These are phyloP conservation scores for Oreocharis arfaki DNA, from an alignment of 2,113 vertebrate species.

Conservation along the genomic window DNA sequence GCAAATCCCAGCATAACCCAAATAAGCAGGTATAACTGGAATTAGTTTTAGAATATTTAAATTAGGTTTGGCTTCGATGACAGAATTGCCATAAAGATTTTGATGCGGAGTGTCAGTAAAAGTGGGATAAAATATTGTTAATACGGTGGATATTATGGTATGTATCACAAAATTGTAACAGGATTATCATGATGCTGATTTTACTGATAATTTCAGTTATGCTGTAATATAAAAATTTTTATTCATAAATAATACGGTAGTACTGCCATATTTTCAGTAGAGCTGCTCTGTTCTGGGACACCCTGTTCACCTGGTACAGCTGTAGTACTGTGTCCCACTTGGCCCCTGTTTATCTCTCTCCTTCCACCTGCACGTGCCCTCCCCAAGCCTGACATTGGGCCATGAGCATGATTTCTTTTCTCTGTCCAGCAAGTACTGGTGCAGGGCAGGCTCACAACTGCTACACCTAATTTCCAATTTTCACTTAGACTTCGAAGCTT, in stretches of 20 bases:
- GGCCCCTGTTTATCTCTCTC: neutral
- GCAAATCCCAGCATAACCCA: neutral
- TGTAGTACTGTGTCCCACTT: neutral
- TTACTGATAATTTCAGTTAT: neutral
- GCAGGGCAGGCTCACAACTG: neutral
- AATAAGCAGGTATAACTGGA: neutral
- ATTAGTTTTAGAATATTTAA: neutral
- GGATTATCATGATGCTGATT: neutral
- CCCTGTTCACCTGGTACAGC: neutral
- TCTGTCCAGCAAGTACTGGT: neutral
- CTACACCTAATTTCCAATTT: neutral
- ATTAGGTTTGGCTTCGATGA: neutral
- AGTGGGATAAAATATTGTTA: neutral
- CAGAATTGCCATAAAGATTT: neutral
- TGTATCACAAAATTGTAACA: neutral
- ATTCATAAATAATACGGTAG: neutral
- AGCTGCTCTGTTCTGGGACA: neutral
- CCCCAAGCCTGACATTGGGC: neutral
- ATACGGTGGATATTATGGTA: neutral
- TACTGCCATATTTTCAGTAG: neutral
- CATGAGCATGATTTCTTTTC: neutral
- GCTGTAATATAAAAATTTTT: neutral
- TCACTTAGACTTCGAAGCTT: neutral
- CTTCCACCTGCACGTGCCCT: neutral
- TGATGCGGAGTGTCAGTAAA: neutral